Conservation (phyloP, 1,140 invertebrate species). For the Sarcophaga bullata region DNA sequence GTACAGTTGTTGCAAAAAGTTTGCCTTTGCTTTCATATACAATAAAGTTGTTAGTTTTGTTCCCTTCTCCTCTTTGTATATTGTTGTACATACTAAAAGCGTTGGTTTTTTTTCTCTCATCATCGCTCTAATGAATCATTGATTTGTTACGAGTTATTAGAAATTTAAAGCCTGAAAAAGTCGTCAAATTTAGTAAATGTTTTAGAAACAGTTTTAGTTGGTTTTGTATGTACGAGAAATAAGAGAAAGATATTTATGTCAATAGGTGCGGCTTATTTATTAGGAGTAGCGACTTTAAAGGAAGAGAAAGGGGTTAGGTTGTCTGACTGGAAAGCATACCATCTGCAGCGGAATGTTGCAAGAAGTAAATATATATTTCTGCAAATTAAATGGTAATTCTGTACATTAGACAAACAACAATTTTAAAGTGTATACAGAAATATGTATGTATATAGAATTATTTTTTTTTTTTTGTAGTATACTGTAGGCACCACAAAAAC, state of each 20-base stretch:
- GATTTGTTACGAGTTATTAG: not conserved
- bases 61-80: too few relatives aligned
- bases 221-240: not conserved
- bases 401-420: too few relatives aligned
- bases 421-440: not conserved
- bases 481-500: not conserved
- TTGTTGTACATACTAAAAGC: too few relatives aligned
- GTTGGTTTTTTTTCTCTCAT: too few relatives aligned
- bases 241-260: not conserved
- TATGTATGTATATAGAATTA: not conserved
- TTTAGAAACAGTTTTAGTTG: not conserved
- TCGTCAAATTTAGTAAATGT: not conserved
- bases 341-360: slow-evolving; percentile 33
- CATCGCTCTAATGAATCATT: too few relatives aligned
- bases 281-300: slow-evolving; percentile 3
- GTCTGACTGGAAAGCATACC: slow-evolving; percentile 10
- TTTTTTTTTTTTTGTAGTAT: not conserved
- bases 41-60: not conserved
- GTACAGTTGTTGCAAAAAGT: slow-evolving; percentile 18
- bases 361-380: not conserved
- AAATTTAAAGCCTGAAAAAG: not conserved
- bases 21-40: not conserved
- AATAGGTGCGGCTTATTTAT: slow-evolving; percentile 31
- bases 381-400: not conserved
- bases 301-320: slow-evolving; percentile 31